Evolutionary conservation across 23 tunicate species (phyloP), one percentile per base, ranked within the genome.

Genomic region (Ascidia mentula): DNA sequence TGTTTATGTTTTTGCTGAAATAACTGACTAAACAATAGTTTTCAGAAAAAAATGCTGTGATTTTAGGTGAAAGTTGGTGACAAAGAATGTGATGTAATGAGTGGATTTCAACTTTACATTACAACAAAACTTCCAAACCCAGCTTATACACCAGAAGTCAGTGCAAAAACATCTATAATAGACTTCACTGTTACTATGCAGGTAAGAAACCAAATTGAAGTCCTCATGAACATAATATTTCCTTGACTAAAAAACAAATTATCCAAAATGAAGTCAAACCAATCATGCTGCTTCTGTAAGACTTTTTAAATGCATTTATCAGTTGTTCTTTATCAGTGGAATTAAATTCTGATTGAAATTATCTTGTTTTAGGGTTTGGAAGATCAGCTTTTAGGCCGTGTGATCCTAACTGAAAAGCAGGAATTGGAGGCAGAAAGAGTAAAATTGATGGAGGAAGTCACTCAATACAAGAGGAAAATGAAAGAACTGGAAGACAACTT

Each of bases 111-210:
- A 28, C 89, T 95, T 20, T 95, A 95, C 89, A 42, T 90, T 89
- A 95, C 99, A 59, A 95, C 99, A 40, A 95, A 95, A 77, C 96
- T 95, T 26, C 99, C 99, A 59, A 95, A 95, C 82, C 99, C 99
- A 0, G 69, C 92, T 22, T 95, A 95, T 82, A 95, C 99, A 0
- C 99, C 99, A 6, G 99, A 95, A 86, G 92, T 95, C 73, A 89
- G 96, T 82, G 99, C 99, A 35, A 86, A 86, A 45, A 90, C 99
- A 4, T 90, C 99, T 31, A 95, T 95, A 86, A 95, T 95, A 40
- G 99, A 95, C 77, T 95, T 95, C 82, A 95, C 99, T 28, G 99
- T 95, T 42, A 95, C 99, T 15, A 87, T 92, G 92, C 91, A 91
- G 91, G 97, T 91, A 0, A 15, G n/a, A n/a, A n/a, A n/a, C n/a